Conservation (phyloP, 1,140 invertebrate genomes). For the Mycetomoellerius zeteki region DNA sequence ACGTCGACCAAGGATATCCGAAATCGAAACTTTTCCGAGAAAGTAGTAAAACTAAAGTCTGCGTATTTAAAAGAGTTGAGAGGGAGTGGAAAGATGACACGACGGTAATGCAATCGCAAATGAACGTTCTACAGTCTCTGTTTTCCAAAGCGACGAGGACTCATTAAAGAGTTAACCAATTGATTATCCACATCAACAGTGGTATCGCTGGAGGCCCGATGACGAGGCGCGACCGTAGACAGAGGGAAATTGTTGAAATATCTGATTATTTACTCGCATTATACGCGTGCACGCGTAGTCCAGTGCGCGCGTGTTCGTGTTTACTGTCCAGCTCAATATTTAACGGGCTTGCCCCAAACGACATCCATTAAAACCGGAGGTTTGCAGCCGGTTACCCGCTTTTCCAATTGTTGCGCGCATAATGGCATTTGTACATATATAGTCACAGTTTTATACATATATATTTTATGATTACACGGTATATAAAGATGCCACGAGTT, state of each 20-base stretch:
- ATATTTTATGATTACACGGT: neutral
- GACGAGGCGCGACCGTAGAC: slow-evolving; percentile 8
- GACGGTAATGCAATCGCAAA: slow-evolving; percentile 17
- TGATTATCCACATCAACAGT: slow-evolving; percentile 47
- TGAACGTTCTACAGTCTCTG: neutral
- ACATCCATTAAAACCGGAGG: slow-evolving; percentile 37
- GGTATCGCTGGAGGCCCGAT: slow-evolving; percentile 9
- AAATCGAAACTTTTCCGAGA: slow-evolving; percentile 18
- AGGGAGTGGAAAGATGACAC: neutral
- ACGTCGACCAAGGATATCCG: neutral
- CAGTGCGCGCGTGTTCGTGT: slow-evolving; percentile 8
- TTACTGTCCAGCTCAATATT: slow-evolving; percentile 55
- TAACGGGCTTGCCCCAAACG: slow-evolving; percentile 44
- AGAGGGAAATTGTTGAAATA: slow-evolving; percentile 45
- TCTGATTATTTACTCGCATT: slow-evolving; percentile 58
- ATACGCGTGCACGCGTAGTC: slow-evolving; percentile 46
- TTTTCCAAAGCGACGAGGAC: slow-evolving; percentile 42
- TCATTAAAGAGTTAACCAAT: slow-evolving; percentile 54
- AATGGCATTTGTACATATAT: neutral
- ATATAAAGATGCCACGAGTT: neutral
- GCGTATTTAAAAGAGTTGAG: neutral
- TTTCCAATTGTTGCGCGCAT: slow-evolving; percentile 32
- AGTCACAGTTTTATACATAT: neutral
- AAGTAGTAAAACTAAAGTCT: neutral
- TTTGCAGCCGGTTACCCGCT: neutral